Percentiles rank a stretch among this genome's conserved stretches.
Conservation (phyloP, 1,140 invertebrate species). For the Bradynema listronoti region DNA sequence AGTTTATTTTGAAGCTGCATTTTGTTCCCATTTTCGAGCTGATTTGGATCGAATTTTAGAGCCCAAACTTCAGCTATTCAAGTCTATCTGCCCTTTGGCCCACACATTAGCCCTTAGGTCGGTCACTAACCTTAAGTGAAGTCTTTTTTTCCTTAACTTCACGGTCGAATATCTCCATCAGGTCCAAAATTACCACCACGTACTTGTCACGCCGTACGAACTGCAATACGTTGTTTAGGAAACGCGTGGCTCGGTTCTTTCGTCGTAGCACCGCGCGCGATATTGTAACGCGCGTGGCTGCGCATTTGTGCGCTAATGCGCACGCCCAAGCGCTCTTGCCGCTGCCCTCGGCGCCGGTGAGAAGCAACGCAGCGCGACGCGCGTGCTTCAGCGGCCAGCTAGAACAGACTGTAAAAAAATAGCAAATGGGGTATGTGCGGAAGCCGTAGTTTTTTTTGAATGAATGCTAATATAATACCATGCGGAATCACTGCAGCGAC, state of each 20-base stretch:
- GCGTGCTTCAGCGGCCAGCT: not conserved
- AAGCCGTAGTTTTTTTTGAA: not conserved
- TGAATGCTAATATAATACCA: not conserved
- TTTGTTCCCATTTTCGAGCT: conserved; percentile 2
- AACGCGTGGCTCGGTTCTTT: not conserved
- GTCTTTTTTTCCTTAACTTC: conserved; percentile 5
- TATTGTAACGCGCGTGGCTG: not conserved
- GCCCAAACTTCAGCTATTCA: not conserved
- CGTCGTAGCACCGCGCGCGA: not conserved
- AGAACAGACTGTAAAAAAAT: not conserved
- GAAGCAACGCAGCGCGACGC: not conserved
- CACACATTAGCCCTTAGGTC: too few relatives aligned
- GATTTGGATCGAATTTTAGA: not conserved
- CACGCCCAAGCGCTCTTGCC: not conserved
- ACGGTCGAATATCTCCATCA: conserved; percentile 2
- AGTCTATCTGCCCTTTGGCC: not conserved
- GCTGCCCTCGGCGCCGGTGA: not conserved
- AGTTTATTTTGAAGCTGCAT: not conserved
- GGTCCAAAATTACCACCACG: conserved; percentile 1
- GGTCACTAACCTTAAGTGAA: conserved; percentile 4
- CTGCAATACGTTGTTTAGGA: not conserved
- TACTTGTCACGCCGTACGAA: conserved; percentile 7
- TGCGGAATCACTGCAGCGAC: conserved; percentile 9
- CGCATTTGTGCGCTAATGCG: not conserved
- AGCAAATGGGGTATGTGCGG: too few relatives aligned